phyloP scores from a whole-genome alignment of 2,113 vertebrate genomes.

The Ovis canadensis region DNA sequence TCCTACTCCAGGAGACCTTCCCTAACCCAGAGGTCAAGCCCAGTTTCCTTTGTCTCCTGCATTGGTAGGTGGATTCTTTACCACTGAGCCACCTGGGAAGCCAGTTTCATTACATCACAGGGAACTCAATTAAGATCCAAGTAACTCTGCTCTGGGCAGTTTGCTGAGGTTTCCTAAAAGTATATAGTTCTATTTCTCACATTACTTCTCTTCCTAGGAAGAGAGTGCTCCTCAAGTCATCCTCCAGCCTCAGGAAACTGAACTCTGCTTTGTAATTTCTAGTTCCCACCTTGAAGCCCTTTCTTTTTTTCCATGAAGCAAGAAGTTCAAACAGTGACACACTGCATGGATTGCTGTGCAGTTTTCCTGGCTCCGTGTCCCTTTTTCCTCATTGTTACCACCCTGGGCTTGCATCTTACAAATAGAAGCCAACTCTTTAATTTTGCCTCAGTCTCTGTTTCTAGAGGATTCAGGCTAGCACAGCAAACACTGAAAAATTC shows the following conservation, averaged over 20 bases:
- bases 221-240: accelerated
- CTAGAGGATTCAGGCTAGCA: not conserved
- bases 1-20: not conserved
- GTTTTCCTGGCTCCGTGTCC: accelerated
- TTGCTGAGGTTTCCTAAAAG: not conserved
- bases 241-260: not conserved
- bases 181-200: not conserved
- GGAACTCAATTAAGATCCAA: not conserved
- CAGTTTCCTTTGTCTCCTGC: not conserved
- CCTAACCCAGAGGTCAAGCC: not conserved
- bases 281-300: not conserved
- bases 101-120: not conserved
- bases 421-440: not conserved
- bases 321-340: no score
- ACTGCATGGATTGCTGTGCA: not conserved
- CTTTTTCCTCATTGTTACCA: not conserved
- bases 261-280: no score
- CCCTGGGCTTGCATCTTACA: not conserved
- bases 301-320: not conserved
- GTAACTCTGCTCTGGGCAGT: not conserved
- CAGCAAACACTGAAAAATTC: not conserved
- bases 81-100: not conserved
- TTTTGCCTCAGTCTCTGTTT: not conserved
- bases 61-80: not conserved
- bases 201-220: not conserved